A percentile compares a stretch with the other conserved stretches of the same genome.
Conservation (phyloP, 2,888 invertebrate species). For the Himalopsyche kuldschensis region DNA sequence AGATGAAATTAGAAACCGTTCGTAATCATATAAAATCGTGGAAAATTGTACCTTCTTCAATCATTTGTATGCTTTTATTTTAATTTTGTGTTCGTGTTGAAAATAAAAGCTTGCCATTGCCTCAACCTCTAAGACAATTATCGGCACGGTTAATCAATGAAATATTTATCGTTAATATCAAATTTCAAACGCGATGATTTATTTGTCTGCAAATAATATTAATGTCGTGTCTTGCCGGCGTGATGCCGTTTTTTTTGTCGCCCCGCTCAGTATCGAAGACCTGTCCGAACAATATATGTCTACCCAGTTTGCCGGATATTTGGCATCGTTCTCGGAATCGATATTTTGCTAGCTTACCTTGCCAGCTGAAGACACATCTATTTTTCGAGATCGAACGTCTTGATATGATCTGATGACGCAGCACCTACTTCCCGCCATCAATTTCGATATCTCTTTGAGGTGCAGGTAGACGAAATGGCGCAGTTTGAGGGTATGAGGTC, state of each 20-base stretch:
- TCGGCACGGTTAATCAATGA: too few relatives aligned
- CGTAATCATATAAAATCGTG: too few relatives aligned
- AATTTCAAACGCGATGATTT: not conserved
- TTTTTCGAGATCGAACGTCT: not conserved
- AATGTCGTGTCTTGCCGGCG: not conserved
- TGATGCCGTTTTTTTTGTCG: not conserved
- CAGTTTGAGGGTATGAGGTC: not conserved
- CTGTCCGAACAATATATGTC: not conserved
- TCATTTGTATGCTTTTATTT: too few relatives aligned
- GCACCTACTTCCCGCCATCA: not conserved
- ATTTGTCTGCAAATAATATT: not conserved
- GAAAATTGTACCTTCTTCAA: too few relatives aligned
- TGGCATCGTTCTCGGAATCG: not conserved
- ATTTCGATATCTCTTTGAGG: not conserved
- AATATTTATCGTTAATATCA: too few relatives aligned
- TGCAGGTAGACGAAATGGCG: not conserved
- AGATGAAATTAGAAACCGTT: too few relatives aligned
- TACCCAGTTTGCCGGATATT: not conserved
- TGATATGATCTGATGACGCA: not conserved
- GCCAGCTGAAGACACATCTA: not conserved
- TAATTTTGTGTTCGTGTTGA: too few relatives aligned
- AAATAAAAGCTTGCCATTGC: too few relatives aligned
- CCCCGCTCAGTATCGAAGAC: not conserved
- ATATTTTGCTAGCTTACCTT: not conserved
- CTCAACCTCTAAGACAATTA: too few relatives aligned